Evolutionary conservation across 2,113 vertebrate genomes (phyloP), one percentile per base, ranked within the genome.

Genomic region (Zingel zingel): DNA sequence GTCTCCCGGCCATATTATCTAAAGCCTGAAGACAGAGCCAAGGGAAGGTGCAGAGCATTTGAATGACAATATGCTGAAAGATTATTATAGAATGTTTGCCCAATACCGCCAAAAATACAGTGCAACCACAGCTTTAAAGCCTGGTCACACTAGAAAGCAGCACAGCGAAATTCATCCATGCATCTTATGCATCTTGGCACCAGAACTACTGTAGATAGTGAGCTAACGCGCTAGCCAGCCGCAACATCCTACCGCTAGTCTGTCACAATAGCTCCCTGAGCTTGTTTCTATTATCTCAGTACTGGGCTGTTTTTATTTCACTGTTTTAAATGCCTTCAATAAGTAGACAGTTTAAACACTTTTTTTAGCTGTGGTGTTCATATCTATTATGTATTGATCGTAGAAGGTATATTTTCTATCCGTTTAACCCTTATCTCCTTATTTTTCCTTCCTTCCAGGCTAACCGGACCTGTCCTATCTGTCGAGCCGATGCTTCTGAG

Each of bases 401-500:
- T 43, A 15, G 8, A 43, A 30, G 15, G 5, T 27, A 3, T 30
- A 2, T 36, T n/a, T 57, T 39, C 62, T 16, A 39, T 30, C 9
- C 0, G 4, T 61, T 36, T 54, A 18, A 56, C 7, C 15, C 25
- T 77, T 3, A 58, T 25, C 16, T 50, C 13, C 18, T 75, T 33
- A 45, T 58, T 48, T 74, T 51, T n/a, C 13, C 10, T 71, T 59
- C 6, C 65, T 65, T 91, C 59, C 91, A 99, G 98, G 97, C 97
- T 64, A 99, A 99, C 94, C 96, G 98, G 84, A 99, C 98, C 80
- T 99, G 98, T 91, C 98, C 98, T 0, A 99, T 99, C 92, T 99
- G 98, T 91, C 96, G 98, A 96, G 98, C 98, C 74, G 98, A 99
- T 89, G 97, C 98, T 86, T 99, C 97, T 0, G 98, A 99, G 95